Conservation (phyloP, 2,113 vertebrate genomes). For the Brienomyrus longianalis region DNA sequence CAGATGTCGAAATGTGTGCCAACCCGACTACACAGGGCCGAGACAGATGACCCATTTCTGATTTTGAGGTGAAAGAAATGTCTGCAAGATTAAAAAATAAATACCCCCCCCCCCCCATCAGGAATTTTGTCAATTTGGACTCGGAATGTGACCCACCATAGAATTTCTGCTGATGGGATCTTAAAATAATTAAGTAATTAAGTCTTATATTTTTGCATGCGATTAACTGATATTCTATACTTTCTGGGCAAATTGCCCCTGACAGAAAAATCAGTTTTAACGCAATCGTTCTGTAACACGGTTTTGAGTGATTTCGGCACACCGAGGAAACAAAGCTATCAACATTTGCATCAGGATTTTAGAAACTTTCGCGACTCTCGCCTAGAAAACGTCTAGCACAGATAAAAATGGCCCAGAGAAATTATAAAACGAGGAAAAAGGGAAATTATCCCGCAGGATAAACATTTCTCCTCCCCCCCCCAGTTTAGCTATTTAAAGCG, state of each 20-base stretch:
- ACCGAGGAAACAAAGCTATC: not conserved
- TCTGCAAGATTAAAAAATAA: constrained; percentile 20
- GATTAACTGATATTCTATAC: not conserved
- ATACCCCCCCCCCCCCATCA: not conserved
- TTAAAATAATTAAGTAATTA: constrained; percentile 3
- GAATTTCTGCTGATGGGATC: not conserved
- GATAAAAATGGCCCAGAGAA: not conserved
- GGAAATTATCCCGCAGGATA: not conserved
- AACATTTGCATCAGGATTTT: not conserved
- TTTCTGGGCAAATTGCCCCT: not conserved
- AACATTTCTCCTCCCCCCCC: not conserved
- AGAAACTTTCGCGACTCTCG: not conserved
- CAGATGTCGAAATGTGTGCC: constrained; percentile 34
- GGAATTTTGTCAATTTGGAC: not conserved
- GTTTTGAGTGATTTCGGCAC: not conserved
- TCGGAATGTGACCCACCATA: not conserved
- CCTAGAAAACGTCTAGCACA: not conserved
- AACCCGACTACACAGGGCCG: constrained; percentile 20
- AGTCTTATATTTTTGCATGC: not conserved
- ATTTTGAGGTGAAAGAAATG: constrained; percentile 25
- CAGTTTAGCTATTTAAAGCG: constrained; percentile 1
- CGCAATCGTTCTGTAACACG: not conserved
- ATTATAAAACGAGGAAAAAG: not conserved
- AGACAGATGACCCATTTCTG: constrained; percentile 27
- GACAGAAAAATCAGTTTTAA: not conserved